Base-by-base conservation (phyloP, 1,140 invertebrate genomes). In the Lepidurus couesii region DNA sequence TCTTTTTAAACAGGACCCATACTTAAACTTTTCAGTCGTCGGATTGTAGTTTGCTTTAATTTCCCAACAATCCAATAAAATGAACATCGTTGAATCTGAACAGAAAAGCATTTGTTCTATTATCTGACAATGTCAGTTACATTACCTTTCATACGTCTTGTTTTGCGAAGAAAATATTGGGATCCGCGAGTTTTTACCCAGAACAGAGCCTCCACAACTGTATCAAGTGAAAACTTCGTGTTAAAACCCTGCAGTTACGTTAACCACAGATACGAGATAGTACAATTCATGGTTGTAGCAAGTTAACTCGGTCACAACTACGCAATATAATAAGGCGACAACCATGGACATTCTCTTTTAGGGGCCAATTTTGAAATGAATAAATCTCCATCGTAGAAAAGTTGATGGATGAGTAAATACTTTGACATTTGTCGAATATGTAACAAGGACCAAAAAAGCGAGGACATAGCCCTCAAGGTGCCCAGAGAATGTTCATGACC, bases 211-310 rank as follows among this genome's bases (percentile, higher is more conserved):
- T 3, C 34, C 34, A 34, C 34, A 34, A 34, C 34, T 34, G 34
- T 34, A 34, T 34, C 34, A 34, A 34, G 34, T 34, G 34, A 34
- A 34, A 34, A 34, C 21, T 65, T 16, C 53, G 6, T 65, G 53
- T 65, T 65, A 65, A 9, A 65, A 65, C 16, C 47, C 53, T 65
- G 53, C 13, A 21, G 53, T 65, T 65, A 65, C 21, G 16, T 4
- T 65, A 65, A 65, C 53, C n/a, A 21, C 53, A 65, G 53, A 65
- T 21, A 65, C 53, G 53, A 65, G 53, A 65, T 65, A 65, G 53
- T 65, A 65, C n/a, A 65, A 65, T 65, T 65, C 53, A 65, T 65
- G 53, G 53, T 65, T 65, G 53, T 65, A 65, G 53, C 53, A 65
- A 65, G 53, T 65, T 13, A n/a, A n/a, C 53, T 65, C 53, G 6